Evolutionary conservation across 2,113 vertebrate species (phyloP).

Genomic region (Vireo altiloquus): DNA sequence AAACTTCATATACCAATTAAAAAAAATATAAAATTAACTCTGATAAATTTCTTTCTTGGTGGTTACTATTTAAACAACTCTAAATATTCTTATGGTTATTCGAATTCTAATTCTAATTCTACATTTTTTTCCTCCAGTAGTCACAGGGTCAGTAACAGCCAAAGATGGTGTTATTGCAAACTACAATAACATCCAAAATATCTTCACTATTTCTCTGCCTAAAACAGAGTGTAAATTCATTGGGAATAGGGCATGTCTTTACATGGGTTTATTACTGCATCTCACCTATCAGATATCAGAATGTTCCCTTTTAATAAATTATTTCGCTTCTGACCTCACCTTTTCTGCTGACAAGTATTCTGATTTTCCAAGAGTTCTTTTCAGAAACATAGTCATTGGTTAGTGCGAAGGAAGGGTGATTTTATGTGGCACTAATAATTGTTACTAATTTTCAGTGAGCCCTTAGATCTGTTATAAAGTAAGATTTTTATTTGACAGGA

Average conservation of each 20-base stretch:
- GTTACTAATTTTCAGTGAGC: not conserved
- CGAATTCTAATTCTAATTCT: too few species aligned
- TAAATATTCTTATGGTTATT: not conserved
- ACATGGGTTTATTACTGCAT: not conserved
- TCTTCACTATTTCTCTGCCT: not conserved
- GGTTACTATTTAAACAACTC: not conserved
- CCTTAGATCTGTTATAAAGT: not conserved
- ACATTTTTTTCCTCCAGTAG: rapidly evolving
- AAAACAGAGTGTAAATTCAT: not conserved
- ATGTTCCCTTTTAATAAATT: not conserved
- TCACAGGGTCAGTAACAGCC: not conserved
- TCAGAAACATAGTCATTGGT: not conserved
- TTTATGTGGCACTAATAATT: not conserved
- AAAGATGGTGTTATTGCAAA: not conserved
- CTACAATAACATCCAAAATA: not conserved
- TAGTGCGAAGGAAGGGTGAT: not conserved
- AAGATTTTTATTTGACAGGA: not conserved
- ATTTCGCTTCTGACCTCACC: not conserved
- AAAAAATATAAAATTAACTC: not conserved
- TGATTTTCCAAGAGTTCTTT: not conserved
- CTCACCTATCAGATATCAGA: not conserved
- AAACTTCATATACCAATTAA: not conserved
- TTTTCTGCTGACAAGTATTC: not conserved
- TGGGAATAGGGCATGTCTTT: not conserved
- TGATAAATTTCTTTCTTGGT: not conserved